Base-by-base conservation (phyloP, 2,113 vertebrate species). In the Cettia cetti region DNA sequence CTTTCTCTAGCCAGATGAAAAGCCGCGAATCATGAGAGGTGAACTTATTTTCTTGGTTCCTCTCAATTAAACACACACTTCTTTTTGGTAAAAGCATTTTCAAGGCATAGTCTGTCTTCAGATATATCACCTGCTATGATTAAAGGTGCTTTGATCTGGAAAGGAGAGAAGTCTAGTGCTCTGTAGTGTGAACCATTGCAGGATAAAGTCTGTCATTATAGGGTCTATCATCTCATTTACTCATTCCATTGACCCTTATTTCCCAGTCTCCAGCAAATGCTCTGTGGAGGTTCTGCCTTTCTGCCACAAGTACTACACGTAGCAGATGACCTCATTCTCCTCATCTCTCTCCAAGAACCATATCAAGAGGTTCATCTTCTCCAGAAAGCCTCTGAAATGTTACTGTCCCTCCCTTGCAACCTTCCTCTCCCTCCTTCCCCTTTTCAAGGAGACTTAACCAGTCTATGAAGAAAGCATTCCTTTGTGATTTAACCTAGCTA, bases 1-100 rank as follows among this genome's bases (percentile, higher is more conserved):
- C 24, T 95, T 92, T 93, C 71, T 95, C 45, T 95, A 94, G 54
- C 40, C 88, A 96, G 10, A 21, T 47, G 86, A 69, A 86, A 45
- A 11, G 8, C 19, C 92, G 53, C 40, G 92, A 84, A 94, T 52
- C 63, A 71, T 63, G 60, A 83, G 60, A 87, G 26, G 40, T 76
- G 50, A 94, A 74, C 42, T 33, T 2, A 22, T 66, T 80, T 87
- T 79, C 52, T 44, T 83, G 45, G 40, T 77, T 88, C 35, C 31
- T 92, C 27, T 47, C 49, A 49, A 53, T 15, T 26, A 5, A 37
- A 60, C 10, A 3, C 54, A 30, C 6, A 6, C 31, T 68, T 84
- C 6, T 63, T 92, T 90, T 26, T 27, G 10, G 11, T 61, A 22
- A 61, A 86, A 49, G 7, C 37, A 5, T 84, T 90, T 81, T 79